Evolutionary conservation across 1,140 invertebrate genomes (phyloP).

Genomic region (Eurosta solidaginis): DNA sequence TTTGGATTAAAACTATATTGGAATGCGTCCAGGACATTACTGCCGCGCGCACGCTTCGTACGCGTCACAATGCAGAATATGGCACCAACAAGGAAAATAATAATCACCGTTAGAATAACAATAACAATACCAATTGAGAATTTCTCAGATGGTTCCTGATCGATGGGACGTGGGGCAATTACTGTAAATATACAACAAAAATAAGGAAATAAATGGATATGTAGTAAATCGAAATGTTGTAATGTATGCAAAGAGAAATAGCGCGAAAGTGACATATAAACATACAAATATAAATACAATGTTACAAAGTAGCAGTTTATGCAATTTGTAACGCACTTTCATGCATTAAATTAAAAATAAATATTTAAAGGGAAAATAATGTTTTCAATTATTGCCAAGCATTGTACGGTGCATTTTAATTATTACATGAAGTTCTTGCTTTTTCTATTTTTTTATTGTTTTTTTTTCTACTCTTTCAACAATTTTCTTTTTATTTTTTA

Average conservation of each 20-base stretch:
- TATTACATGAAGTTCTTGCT: neutral
- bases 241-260: neutral
- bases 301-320: neutral
- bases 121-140: slow-evolving; percentile 76
- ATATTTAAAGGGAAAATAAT: slow-evolving; percentile 57
- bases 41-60: slow-evolving; percentile 67
- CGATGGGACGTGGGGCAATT: slow-evolving; percentile 59
- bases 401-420: neutral
- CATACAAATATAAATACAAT: neutral
- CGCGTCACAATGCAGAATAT: slow-evolving; percentile 75
- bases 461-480: neutral
- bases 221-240: slow-evolving; percentile 1
- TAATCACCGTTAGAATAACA: slow-evolving; percentile 76
- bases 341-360: slow-evolving; percentile 43
- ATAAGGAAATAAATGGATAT: neutral
- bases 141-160: slow-evolving; percentile 65
- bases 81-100: slow-evolving; percentile 70
- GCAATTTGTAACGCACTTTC: neutral
- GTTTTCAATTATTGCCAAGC: slow-evolving; percentile 25
- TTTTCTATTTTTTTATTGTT: neutral
- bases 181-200: slow-evolving; percentile 42
- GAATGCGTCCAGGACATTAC: slow-evolving; percentile 60
- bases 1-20: slow-evolving; percentile 60
- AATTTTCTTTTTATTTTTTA: neutral
- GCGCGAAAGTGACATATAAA: neutral